Conservation (phyloP, 2,113 vertebrate species). For the Etheostoma spectabile region DNA sequence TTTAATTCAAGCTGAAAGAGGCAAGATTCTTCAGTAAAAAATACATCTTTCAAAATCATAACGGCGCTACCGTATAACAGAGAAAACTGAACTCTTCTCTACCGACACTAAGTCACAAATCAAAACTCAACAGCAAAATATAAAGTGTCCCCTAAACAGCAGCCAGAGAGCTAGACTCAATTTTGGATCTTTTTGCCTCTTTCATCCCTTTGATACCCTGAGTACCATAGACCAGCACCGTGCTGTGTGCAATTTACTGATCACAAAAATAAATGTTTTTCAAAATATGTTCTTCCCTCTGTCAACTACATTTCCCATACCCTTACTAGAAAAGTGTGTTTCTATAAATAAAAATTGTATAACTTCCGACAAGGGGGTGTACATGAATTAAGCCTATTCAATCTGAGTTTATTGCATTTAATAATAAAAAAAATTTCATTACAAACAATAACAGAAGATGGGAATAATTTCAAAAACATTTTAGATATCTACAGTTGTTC, state of each 20-base stretch:
- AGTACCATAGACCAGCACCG: slow-evolving; percentile 6
- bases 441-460: no score
- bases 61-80: slow-evolving; percentile 6
- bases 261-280: slow-evolving; percentile 7
- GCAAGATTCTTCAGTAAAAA: slow-evolving; percentile 32
- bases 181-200: slow-evolving; percentile 11
- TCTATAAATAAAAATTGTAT: not conserved
- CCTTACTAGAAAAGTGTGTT: not conserved
- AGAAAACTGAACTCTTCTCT: slow-evolving; percentile 7
- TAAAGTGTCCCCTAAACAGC: slow-evolving; percentile 22
- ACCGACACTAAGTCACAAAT: slow-evolving; percentile 36
- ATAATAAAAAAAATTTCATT: no score
- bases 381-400: not conserved
- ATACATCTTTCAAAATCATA: slow-evolving; percentile 30
- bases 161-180: not conserved
- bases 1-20: slow-evolving; percentile 58
- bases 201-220: slow-evolving; percentile 32
- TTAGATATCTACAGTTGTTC: no score
- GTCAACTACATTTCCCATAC: not conserved
- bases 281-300: not conserved
- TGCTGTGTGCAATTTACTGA: slow-evolving; percentile 22
- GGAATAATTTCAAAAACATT: no score
- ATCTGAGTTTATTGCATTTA: not conserved
- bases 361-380: not conserved
- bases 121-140: slow-evolving; percentile 14